phyloP scores from a whole-genome alignment of 2,797 vertebrate species.

The Microhierax caerulescens region DNA sequence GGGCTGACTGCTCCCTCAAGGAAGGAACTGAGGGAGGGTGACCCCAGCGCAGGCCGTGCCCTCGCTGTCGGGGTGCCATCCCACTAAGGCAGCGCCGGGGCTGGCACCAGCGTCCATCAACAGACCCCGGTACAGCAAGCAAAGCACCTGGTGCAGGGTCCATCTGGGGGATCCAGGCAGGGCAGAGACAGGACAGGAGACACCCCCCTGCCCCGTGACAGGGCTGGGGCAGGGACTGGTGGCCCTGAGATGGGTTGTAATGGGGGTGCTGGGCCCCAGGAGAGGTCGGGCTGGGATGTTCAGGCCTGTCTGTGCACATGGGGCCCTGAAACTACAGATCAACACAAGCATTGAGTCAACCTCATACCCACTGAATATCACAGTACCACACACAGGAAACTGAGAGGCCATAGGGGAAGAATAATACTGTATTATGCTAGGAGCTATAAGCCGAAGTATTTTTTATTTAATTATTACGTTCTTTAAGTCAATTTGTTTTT shows the following conservation, averaged over 20 bases:
- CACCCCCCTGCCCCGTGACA: fast-evolving
- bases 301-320: fast-evolving
- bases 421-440: background rate
- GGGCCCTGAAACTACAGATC: background rate
- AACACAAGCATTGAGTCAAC: background rate
- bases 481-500: background rate
- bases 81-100: fast-evolving
- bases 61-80: fast-evolving
- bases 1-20: background rate
- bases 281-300: background rate
- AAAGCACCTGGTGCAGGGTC: background rate
- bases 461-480: background rate
- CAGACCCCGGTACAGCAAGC: background rate
- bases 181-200: background rate
- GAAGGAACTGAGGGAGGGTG: background rate
- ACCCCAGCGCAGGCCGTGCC: background rate
- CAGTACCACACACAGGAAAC: background rate
- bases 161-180: fast-evolving
- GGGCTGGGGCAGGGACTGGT: background rate
- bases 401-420: background rate
- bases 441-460: background rate
- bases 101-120: fast-evolving
- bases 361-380: fast-evolving
- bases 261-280: background rate
- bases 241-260: background rate